phyloP scores from a whole-genome alignment of 2,797 vertebrate species.

The Alosa sapidissima region DNA sequence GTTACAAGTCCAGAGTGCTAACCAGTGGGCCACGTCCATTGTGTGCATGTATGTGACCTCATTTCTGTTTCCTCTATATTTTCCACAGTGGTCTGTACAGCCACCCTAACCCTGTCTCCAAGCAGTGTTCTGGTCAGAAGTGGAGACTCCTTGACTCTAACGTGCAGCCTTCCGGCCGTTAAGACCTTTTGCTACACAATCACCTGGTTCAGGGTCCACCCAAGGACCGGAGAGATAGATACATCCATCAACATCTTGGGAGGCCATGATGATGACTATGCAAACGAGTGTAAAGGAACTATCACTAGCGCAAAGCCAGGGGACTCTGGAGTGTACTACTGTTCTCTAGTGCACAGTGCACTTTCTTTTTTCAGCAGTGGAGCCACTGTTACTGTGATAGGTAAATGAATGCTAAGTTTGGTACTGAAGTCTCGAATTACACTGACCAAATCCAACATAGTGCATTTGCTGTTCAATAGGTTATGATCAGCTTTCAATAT shows the following conservation, averaged over 20 bases:
- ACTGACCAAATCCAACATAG: neutral
- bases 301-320: neutral
- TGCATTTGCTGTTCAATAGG: neutral
- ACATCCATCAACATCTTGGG: neutral
- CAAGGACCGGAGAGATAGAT: neutral
- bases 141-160: neutral
- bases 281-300: neutral
- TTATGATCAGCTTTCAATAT: neutral
- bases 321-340: neutral
- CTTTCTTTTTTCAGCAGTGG: neutral
- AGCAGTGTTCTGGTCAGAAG: neutral
- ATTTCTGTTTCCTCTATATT: too few species aligned
- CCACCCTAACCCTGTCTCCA: neutral
- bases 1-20: too few species aligned
- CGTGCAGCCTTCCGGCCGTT: neutral
- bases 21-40: too few species aligned
- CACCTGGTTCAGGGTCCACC: neutral
- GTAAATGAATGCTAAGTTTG: neutral
- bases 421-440: neutral
- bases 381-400: neutral
- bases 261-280: neutral
- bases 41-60: too few species aligned
- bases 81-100: too few species aligned
- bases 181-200: neutral
- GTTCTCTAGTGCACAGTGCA: neutral